Evolutionary conservation across 2,888 invertebrate genomes (phyloP).

Genomic region (Scaptomyza polygonia): DNA sequence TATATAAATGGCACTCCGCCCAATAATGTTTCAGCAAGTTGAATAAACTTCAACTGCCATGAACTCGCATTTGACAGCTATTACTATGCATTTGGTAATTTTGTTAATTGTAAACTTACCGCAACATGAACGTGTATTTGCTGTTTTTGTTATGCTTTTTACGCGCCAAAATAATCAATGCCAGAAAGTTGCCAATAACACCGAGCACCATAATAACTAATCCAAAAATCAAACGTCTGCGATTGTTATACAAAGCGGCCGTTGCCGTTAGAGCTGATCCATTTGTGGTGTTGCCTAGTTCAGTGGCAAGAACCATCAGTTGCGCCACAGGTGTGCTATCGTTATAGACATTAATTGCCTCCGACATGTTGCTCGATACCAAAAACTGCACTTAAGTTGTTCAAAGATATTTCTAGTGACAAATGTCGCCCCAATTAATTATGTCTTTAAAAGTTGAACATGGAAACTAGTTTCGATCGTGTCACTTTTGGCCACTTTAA

Average conservation of each 20-base stretch:
- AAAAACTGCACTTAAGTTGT: not conserved
- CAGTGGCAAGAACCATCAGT: constrained; percentile 10
- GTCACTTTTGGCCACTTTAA: constrained; percentile 37
- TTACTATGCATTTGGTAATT: no score
- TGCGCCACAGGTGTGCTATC: constrained; percentile 37
- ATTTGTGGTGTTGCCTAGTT: constrained; percentile 12
- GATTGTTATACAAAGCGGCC: constrained; percentile 60
- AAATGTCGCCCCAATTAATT: constrained; percentile 23
- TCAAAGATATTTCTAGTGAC: constrained; percentile 26
- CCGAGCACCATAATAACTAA: constrained; percentile 87
- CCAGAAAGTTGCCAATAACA: constrained; percentile 90
- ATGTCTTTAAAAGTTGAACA: constrained; percentile 15
- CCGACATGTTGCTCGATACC: constrained; percentile 30
- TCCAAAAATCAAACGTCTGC: constrained; percentile 71
- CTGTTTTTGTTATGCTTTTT: constrained; percentile 90
- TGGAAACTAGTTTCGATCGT: constrained; percentile 49
- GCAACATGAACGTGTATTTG: constrained; percentile 90
- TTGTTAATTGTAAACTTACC: constrained; percentile 72
- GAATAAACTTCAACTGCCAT: constrained; percentile 73
- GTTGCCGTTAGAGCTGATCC: constrained; percentile 4
- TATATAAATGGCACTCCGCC: constrained; percentile 50
- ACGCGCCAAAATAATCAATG: constrained; percentile 89
- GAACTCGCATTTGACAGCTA: constrained; percentile 58
- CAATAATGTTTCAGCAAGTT: constrained; percentile 41
- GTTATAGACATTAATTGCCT: constrained; percentile 1